phyloP scores from a whole-genome alignment of 2,797 vertebrate genomes.

The Thaleichthys pacificus region DNA sequence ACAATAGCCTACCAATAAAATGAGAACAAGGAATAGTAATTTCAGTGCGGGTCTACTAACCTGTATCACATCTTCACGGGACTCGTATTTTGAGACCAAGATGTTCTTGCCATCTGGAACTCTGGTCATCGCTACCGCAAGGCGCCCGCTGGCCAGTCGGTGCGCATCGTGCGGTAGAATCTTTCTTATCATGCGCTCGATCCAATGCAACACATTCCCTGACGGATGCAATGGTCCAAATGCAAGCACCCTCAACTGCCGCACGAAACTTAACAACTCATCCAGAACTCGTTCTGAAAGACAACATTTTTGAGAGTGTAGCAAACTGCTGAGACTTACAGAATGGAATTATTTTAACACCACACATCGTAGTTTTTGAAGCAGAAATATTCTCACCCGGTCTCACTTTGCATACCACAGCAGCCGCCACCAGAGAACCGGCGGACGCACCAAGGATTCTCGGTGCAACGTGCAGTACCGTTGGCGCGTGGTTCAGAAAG shows the following conservation, averaged over 20 bases:
- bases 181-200: conserved; percentile 66
- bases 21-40: background rate
- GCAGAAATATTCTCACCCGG: conserved; percentile 52
- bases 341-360: too few species aligned
- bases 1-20: background rate
- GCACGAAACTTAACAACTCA: conserved; percentile 73
- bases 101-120: conserved; percentile 76
- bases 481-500: conserved; percentile 76
- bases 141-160: conserved; percentile 74
- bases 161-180: conserved; percentile 81
- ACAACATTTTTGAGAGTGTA: background rate
- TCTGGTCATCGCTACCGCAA: conserved; percentile 81
- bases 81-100: conserved; percentile 79
- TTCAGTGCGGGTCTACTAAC: conserved; percentile 32
- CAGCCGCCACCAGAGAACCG: conserved; percentile 83
- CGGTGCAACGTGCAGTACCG: conserved; percentile 76
- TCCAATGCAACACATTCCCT: conserved; percentile 72
- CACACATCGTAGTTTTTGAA: background rate
- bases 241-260: conserved; percentile 65
- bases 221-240: conserved; percentile 82
- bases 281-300: conserved; percentile 61
- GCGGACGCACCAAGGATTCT: conserved; percentile 84
- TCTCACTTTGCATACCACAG: conserved; percentile 78
- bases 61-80: conserved; percentile 86
- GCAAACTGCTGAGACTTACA: too few species aligned